phyloP scores from a whole-genome alignment of 2,888 invertebrate genomes.

The Agrochola circellaris region DNA sequence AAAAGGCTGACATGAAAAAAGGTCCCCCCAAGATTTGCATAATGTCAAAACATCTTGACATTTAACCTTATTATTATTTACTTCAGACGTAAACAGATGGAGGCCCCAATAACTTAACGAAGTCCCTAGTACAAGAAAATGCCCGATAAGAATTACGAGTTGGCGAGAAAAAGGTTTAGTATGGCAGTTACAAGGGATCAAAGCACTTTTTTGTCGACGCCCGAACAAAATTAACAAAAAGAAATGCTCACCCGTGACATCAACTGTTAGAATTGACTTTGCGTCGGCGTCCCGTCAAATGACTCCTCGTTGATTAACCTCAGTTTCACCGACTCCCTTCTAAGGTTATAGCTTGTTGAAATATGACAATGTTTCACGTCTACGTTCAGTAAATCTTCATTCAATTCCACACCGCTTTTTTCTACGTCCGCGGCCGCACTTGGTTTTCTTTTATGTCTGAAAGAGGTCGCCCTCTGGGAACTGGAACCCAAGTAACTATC shows the following conservation, averaged over 20 bases:
- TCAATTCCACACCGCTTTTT: slow-evolving; percentile 88
- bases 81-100: slow-evolving; percentile 33
- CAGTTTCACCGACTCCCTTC: slow-evolving; percentile 87
- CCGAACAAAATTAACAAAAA: slow-evolving; percentile 33
- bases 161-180: slow-evolving; percentile 32
- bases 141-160: slow-evolving; percentile 16
- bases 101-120: slow-evolving; percentile 11
- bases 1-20: slow-evolving; percentile 21
- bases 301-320: slow-evolving; percentile 88
- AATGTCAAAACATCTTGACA: slow-evolving; percentile 58
- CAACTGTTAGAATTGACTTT: slow-evolving; percentile 89
- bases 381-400: slow-evolving; percentile 85
- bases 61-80: slow-evolving; percentile 51
- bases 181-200: slow-evolving; percentile 3
- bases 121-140: slow-evolving; percentile 21
- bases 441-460: slow-evolving; percentile 89
- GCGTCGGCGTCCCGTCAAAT: slow-evolving; percentile 83
- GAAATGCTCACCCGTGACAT: slow-evolving; percentile 81
- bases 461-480: slow-evolving; percentile 89
- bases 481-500: slow-evolving; percentile 92
- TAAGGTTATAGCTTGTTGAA: slow-evolving; percentile 87
- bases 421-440: slow-evolving; percentile 92
- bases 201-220: slow-evolving; percentile 31
- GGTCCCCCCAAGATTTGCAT: slow-evolving; percentile 52
- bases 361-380: slow-evolving; percentile 89